Base-by-base conservation (phyloP, 2,888 invertebrate species). In the Orchesellides sinensis region DNA sequence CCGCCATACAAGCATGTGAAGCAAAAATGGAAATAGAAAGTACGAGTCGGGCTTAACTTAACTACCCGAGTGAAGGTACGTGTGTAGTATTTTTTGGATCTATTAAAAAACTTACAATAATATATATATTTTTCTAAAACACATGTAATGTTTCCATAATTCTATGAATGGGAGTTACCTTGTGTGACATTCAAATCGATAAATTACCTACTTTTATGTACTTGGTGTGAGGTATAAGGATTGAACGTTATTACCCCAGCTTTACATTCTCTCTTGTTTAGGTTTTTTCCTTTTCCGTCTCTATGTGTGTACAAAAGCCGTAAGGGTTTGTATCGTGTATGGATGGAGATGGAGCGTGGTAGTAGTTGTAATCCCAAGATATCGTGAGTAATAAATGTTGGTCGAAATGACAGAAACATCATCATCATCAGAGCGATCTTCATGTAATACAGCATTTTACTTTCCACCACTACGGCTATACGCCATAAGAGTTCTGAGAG, bases 331-430 rank as follows among this genome's bases (percentile, higher is more conserved):
- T 1, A 14, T 35, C 2, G 32, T 17, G 63, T 19, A 8, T 21
- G 4, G 5, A 4, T 70, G 54, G 19, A 45, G 47, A 29, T 21
- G 29, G 19, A 27, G 45, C 68, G 35, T 25, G 19, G 45, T 1
- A 52, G 65, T 5, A 65, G 40, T 59, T 63, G 27, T 69, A 69
- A 78, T 78, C 69, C 69, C 63, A 59, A 72, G 54, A 79, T 79
- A 79, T 79, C 72, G 70, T 72, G 79, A 79, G 79, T 72, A 79
- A 79, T 79, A 79, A 79, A 79, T 79, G 79, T 79, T 70, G 65
- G 49, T 40, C 27, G 47, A 72, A 79, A 72, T 72, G 79, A 69
- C 54, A 70, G 65, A 54, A 70, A 65, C 79, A 79, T 70, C 63
- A 54, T 52, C 79, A 72, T 79, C 70, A 69, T 25, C 75, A 27